phyloP scores from a whole-genome alignment of 2,797 vertebrate species.

The Sebastiscus albofasciatus region DNA sequence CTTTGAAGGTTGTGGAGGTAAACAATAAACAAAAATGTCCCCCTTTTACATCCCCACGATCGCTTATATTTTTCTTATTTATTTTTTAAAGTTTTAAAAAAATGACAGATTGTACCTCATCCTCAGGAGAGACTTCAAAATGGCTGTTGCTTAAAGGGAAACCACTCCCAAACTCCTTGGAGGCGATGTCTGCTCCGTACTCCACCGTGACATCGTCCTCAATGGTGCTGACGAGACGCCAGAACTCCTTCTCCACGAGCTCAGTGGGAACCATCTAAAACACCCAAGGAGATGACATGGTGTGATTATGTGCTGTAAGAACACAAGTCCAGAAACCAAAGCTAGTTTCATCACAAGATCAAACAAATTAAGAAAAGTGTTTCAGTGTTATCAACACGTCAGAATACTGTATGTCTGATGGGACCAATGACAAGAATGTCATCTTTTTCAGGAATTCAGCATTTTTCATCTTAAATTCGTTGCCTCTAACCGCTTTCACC shows the following conservation, averaged over 20 bases:
- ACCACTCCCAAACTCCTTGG: constrained; percentile 98
- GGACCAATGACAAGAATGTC: not conserved
- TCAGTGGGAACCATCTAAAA: constrained; percentile 98
- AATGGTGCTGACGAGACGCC: constrained; percentile 96
- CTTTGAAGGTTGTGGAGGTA: not conserved
- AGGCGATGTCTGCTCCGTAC: constrained; percentile 98
- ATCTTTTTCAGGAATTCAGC: not conserved
- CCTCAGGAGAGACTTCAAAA: constrained; percentile 89
- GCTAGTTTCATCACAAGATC: not conserved
- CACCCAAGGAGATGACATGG: not conserved
- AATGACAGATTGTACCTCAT: constrained; percentile 85
- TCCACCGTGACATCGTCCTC: constrained; percentile 99
- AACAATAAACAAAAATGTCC: not conserved
- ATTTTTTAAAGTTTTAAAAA: not conserved
- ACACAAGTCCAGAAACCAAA: not conserved
- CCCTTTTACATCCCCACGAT: not conserved
- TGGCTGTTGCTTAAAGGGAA: constrained; percentile 93
- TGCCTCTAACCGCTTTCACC: not conserved
- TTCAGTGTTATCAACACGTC: not conserved
- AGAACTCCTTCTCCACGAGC: constrained; percentile 98
- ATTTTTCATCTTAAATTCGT: not conserved
- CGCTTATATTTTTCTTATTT: not conserved
- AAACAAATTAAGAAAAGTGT: not conserved
- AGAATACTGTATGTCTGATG: not conserved
- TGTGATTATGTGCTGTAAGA: not conserved